Base-by-base conservation (phyloP, 2,797 vertebrate genomes). In the Liparis tanakae region DNA sequence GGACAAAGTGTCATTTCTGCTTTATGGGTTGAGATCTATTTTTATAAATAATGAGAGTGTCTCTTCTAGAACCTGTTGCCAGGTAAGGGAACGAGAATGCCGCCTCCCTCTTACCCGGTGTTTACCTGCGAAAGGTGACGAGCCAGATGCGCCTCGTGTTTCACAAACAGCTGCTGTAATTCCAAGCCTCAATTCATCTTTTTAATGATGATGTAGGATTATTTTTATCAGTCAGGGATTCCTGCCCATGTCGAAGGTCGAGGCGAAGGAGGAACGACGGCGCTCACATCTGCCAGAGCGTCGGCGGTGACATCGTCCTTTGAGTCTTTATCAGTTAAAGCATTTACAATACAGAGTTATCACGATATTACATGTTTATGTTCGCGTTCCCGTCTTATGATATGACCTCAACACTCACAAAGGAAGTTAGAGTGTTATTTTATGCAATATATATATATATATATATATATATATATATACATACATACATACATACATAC, bases 81-180 rank as follows among this genome's bases (percentile, higher is more conserved):
- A 48, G 46, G 43, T 71, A 54, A 51, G 68, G 53, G 73, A 76
- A 50, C 20, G 33, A 15, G 39, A 36, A 43, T 68, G 12, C 48
- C 46, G 59, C 18, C 15, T 65, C n/a, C 65, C 64, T 61, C n/a
- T 15, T 30, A 4, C 8, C 22, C 3, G 18, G 20, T 54, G 44
- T 73, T 67, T 73, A 41, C 34, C 25, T 55, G 50, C 57, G 44
- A 10, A 72, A 48, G 39, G 14, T 48, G 62, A 46, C 1, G 17
- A 60, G 37, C 54, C 70, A 74, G 41, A 57, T 67, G 70, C 57
- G 50, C 10, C 44, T 48, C 46, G 10, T 62, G 20, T 43, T 61
- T 53, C 41, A 60, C 7, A 14, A 53, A 55, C 53, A 48, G 18
- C 44, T 58, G 37, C 22, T 17, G 14, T 37, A 43, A 55, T 51